These are phyloP conservation scores for Acronicta psi DNA, from an alignment of 2,888 invertebrate genomes.

Conservation along the genomic window DNA sequence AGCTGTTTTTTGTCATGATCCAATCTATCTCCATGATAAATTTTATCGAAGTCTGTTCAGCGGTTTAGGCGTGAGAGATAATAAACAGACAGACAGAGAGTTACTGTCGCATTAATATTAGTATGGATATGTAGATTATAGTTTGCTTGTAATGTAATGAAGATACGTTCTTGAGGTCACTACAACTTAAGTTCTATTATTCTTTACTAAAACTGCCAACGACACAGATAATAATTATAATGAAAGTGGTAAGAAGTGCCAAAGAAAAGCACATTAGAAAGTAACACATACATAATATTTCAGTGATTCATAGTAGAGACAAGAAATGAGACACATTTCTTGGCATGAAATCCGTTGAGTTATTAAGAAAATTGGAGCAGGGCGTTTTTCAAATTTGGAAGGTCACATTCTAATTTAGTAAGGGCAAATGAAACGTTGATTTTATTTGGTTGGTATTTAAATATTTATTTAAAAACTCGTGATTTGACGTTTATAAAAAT, in stretches of 20 bases:
- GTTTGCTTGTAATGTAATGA: too few relatives aligned
- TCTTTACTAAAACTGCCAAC: not conserved
- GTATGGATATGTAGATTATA: too few relatives aligned
- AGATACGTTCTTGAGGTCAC: too few relatives aligned
- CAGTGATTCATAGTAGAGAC: conserved; percentile 11
- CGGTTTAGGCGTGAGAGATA: too few relatives aligned
- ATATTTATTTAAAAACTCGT: not conserved
- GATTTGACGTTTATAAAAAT: too few relatives aligned
- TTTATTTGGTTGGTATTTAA: not conserved
- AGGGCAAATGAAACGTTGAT: not conserved
- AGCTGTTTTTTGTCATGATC: too few relatives aligned
- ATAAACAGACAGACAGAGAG: too few relatives aligned
- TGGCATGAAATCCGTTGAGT: conserved; percentile 40
- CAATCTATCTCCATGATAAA: too few relatives aligned
- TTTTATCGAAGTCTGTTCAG: too few relatives aligned
- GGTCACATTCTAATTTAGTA: conserved; percentile 1
- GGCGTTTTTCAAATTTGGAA: conserved; percentile 14
- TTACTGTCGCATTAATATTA: too few relatives aligned
- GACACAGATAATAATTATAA: not conserved
- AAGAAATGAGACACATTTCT: conserved; percentile 36
- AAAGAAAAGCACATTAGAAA: conserved; percentile 32
- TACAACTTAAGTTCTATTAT: not conserved
- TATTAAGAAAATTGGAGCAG: conserved; percentile 11
- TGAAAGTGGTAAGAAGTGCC: conserved; percentile 15
- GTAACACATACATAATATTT: conserved; percentile 29